Base-by-base conservation (phyloP, 1,140 invertebrate genomes). In the Euborellia annulipes region DNA sequence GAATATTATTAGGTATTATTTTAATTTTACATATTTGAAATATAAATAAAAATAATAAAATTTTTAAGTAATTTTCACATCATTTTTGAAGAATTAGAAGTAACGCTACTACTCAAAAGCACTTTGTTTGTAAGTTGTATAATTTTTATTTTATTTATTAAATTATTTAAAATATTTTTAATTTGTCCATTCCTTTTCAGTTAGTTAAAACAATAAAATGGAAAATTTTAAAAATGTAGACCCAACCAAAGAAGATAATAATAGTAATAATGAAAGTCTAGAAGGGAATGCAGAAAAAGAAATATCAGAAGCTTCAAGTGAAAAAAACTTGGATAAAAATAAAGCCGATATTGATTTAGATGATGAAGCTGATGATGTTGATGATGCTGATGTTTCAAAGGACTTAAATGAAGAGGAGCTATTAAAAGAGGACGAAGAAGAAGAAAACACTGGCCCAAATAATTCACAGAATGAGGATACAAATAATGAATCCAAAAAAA, bases 341-440 rank as follows among this genome's bases (percentile, higher is more conserved):
- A 21, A 22, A 17, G 36, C 27, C 7, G 39, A 41, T 20, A 30
- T 4, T 2, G 36, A 32, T 34, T 17, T 21, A 6, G 11, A 46
- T 11, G 22, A 20, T 18, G 16, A 7, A 23, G 39, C 4, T 4
- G 45, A 46, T 16, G 27, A 16, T 45, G 47, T 36, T n/a, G 37
- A 46, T 16, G 19, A 45, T 1, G 38, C 30, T 20, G 44, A 46
- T 37, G 23, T 22, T 36, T 49, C 46, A 39, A 21, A 34, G 49
- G 27, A 54, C 51, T 14, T 50, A 48, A 48, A 46, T 42, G 47
- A 47, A 18, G 39, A 48, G 52, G 37, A 43, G 3, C 44, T 14
- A 13, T 21, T 45, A 13, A 41, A 50, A 38, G 32, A 22, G 37
- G 59, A 62, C 45, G 62, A 52, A n/a, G 46, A 55, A 20, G 45